These are phyloP conservation scores for Lasioglossum calceatum DNA, from an alignment of 2,888 invertebrate genomes.

Conservation along the genomic window DNA sequence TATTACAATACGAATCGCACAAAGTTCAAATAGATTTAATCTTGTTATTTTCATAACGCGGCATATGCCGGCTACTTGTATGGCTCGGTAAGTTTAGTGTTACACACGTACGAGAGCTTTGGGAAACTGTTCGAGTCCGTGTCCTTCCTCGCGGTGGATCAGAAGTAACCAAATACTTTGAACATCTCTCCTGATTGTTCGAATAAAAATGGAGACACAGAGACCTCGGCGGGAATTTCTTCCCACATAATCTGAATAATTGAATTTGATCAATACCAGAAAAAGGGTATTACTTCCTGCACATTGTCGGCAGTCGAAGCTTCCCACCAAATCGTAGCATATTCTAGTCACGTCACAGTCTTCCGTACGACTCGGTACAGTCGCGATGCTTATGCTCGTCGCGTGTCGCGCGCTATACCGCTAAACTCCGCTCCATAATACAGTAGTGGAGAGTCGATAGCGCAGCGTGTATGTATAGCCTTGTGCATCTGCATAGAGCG, in stretches of 20 bases:
- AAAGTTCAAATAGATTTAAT: too few species aligned
- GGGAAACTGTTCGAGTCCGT: not conserved
- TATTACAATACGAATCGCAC: too few species aligned
- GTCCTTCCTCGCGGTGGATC: not conserved
- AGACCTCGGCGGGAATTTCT: not conserved
- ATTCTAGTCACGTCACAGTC: conserved; percentile 9
- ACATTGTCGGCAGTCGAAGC: not conserved
- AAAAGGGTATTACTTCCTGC: not conserved
- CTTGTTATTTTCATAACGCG: too few species aligned
- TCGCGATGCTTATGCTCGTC: not conserved
- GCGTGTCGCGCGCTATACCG: conserved; percentile 3
- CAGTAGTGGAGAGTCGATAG: conserved; percentile 8
- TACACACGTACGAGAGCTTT: not conserved
- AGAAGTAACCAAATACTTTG: not conserved
- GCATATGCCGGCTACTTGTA: too few species aligned
- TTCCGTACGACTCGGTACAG: not conserved
- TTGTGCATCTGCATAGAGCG: conserved; percentile 9
- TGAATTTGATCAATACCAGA: not conserved
- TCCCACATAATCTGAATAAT: not conserved
- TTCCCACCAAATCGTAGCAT: conserved; percentile 11
- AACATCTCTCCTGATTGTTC: not conserved
- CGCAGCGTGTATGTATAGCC: not conserved
- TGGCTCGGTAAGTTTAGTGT: too few species aligned
- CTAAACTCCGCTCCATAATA: conserved; percentile 2
- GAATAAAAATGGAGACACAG: not conserved